Evolutionary conservation across 2,797 vertebrate genomes (phyloP).

Genomic region (Sebastes matsubarae): DNA sequence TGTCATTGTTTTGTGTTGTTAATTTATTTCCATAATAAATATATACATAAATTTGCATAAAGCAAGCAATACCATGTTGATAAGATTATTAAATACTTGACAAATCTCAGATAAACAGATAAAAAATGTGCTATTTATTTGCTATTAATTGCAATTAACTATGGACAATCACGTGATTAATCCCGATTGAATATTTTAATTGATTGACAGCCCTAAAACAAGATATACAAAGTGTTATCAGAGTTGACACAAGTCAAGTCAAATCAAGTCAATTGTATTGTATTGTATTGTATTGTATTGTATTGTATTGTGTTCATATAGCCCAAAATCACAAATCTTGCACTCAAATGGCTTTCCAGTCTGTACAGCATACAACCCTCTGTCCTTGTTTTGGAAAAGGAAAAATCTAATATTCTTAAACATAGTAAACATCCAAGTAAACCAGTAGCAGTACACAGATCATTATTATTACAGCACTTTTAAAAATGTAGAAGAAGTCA

Average conservation of each 20-base stretch:
- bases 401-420: background rate
- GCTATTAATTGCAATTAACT: no score
- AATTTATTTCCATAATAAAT: no score
- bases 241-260: background rate
- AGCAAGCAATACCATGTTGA: no score
- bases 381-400: background rate
- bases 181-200: no score
- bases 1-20: no score
- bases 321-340: background rate
- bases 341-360: background rate
- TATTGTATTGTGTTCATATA: background rate
- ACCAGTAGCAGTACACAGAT: background rate
- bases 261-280: background rate
- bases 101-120: no score
- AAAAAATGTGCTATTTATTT: no score
- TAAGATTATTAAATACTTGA: no score
- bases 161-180: no score
- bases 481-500: background rate
- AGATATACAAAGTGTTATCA: background rate
- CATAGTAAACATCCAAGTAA: background rate
- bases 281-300: background rate
- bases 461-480: background rate
- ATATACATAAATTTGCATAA: no score
- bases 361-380: background rate
- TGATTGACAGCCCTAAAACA: background rate